phyloP scores from a whole-genome alignment of 2,797 vertebrate genomes.

The Xiphophorus birchmanni region DNA sequence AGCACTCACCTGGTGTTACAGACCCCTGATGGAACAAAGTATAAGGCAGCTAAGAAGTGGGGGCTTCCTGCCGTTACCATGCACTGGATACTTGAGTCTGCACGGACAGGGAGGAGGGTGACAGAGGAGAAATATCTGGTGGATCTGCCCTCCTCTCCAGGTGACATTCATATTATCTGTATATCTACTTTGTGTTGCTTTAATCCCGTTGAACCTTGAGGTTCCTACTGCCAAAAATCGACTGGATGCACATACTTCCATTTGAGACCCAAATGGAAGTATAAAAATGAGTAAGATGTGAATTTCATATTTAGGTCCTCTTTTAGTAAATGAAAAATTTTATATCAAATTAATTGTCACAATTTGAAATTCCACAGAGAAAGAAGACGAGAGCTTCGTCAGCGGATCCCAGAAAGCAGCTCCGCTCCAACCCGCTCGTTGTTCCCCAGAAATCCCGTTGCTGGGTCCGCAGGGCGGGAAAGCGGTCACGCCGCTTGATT shows the following conservation, averaged over 20 bases:
- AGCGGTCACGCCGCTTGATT: slow-evolving; percentile 90
- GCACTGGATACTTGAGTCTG: slow-evolving; percentile 91
- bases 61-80: slow-evolving; percentile 89
- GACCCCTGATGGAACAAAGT: slow-evolving; percentile 91
- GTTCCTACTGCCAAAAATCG: neutral
- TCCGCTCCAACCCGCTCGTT: slow-evolving; percentile 35
- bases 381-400: slow-evolving; percentile 79
- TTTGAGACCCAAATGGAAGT: no score
- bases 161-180: slow-evolving; percentile 61
- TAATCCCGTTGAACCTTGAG: neutral
- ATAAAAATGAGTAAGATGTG: no score
- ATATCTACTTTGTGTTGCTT: neutral
- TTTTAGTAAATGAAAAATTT: neutral
- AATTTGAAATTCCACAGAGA: slow-evolving; percentile 57
- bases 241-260: no score
- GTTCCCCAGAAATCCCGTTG: slow-evolving; percentile 74
- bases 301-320: no score
- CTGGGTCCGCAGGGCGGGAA: slow-evolving; percentile 74
- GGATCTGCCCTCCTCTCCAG: slow-evolving; percentile 81
- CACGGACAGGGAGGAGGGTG: slow-evolving; percentile 83
- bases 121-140: slow-evolving; percentile 87
- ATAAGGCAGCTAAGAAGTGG: slow-evolving; percentile 95
- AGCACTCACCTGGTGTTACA: slow-evolving; percentile 92
- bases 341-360: neutral
- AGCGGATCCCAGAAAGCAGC: slow-evolving; percentile 77